Conservation (phyloP, 1,140 invertebrate genomes). For the Epicauta chinensis region DNA sequence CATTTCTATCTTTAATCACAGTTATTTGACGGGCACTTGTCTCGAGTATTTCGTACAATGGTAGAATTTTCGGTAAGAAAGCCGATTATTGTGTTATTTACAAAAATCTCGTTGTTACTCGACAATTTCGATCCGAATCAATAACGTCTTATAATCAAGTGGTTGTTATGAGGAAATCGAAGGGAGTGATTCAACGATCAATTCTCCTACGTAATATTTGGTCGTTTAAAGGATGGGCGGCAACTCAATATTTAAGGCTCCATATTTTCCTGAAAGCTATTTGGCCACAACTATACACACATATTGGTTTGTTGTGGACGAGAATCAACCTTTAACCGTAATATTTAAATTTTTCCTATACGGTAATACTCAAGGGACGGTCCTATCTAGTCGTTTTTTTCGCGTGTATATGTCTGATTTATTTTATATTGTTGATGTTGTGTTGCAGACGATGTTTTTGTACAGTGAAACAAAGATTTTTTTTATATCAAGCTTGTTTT, state of each 20-base stretch:
- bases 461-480: too few relatives aligned
- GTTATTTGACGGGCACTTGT: too few relatives aligned
- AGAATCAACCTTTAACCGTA: conserved; percentile 9
- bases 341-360: conserved; percentile 6
- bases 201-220: conserved; percentile 13
- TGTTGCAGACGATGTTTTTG: too few relatives aligned
- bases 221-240: conserved; percentile 16
- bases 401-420: too few relatives aligned
- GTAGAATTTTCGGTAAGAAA: neutral
- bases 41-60: too few relatives aligned
- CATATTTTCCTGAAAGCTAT: conserved; percentile 31
- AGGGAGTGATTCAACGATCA: neutral
- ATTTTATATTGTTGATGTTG: too few relatives aligned
- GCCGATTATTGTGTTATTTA: conserved; percentile 15
- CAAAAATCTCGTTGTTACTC: too few relatives aligned
- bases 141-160: conserved; percentile 2
- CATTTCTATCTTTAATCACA: too few relatives aligned
- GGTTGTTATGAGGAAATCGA: neutral
- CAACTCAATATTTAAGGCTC: conserved; percentile 25
- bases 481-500: too few relatives aligned
- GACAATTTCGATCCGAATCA: conserved; percentile 10
- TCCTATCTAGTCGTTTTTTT: too few relatives aligned
- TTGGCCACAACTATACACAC: conserved; percentile 16
- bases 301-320: conserved; percentile 24
- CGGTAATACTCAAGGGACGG: too few relatives aligned